A percentile compares a stretch with the other conserved stretches of the same genome.
Evolutionary conservation across 2,797 vertebrate species (phyloP).

Genomic region (Lacerta agilis): DNA sequence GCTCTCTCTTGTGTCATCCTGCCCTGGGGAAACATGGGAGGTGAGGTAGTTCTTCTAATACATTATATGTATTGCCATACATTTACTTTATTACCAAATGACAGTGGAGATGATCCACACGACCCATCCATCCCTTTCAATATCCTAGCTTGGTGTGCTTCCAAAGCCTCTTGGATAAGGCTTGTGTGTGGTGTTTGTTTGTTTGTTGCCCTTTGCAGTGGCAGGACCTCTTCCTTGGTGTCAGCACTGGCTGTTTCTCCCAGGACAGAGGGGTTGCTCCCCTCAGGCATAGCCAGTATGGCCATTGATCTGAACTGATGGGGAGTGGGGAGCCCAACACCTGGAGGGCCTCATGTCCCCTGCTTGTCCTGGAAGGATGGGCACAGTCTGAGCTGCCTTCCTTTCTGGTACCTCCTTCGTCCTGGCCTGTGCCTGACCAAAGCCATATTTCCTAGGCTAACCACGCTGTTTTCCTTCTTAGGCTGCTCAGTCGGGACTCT

Average conservation of each 20-base stretch:
- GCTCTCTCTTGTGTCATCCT: background rate
- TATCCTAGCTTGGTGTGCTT: no score
- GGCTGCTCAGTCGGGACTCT: conserved; percentile 90
- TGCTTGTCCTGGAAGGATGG: no score
- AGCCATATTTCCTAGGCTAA: background rate
- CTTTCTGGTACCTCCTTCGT: background rate
- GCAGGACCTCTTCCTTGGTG: background rate
- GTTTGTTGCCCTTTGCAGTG: background rate
- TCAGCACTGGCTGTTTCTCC: background rate
- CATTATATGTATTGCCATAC: no score
- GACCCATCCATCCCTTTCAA: background rate
- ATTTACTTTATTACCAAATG: background rate
- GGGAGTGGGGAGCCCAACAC: no score
- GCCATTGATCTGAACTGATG: no score
- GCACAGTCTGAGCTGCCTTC: background rate
- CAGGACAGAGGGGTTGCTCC: background rate
- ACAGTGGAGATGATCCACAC: background rate
- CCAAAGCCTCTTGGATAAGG: background rate
- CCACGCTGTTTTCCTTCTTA: conserved; percentile 49
- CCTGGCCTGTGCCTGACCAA: background rate
- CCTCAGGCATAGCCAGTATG: no score
- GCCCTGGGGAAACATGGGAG: background rate
- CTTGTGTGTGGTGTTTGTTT: background rate
- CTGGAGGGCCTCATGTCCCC: background rate
- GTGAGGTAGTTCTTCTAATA: background rate